Evolutionary conservation across 1,140 invertebrate genomes (phyloP), one percentile per base, ranked within the genome.

Genomic region (Helicoverpa armigera): DNA sequence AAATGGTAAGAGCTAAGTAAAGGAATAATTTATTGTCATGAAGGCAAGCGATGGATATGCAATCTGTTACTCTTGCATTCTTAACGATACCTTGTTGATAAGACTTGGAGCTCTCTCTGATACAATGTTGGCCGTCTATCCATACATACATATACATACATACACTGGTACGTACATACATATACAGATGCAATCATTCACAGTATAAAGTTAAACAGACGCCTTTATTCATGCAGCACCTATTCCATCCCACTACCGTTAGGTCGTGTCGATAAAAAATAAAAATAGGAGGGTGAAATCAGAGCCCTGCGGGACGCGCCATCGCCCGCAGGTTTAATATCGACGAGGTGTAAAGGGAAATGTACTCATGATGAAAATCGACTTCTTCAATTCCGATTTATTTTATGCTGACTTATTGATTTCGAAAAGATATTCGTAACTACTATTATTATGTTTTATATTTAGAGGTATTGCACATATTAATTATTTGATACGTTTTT

Each of bases 261-360:
- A 94, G 91, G 87, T 89, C 82, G 88, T 80, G 78, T 29, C 80
- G 74, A 83, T 88, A 92, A 92, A 92, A 90, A 91, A 87, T 85
- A 84, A 85, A 86, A 85, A 69, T 85, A 86, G 73, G 87, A 88
- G 88, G 90, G 89, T 89, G 88, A 92, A 92, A 90, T 89, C 82
- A 87, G 77, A 87, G 80, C 83, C 16, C 83, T 78, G 80, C 80
- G 84, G 82, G 85, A 80, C 50, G 69, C 74, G 35, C 29, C 54
- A 23, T 51, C 43, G 70, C 29, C 53, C 35, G 80, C 51, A 76
- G 61, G 73, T 29, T 63, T 74, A 18, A 73, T 60, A 10, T 51
- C 48, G 11, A 67, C 14, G 50, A 67, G 50, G 48, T 72, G 23
- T 29, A 23, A 70, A 77, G 74, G 65, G 5, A 29, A 53, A 65